Conservation (phyloP, 2,888 invertebrate species). For the Nasonia oneida region DNA sequence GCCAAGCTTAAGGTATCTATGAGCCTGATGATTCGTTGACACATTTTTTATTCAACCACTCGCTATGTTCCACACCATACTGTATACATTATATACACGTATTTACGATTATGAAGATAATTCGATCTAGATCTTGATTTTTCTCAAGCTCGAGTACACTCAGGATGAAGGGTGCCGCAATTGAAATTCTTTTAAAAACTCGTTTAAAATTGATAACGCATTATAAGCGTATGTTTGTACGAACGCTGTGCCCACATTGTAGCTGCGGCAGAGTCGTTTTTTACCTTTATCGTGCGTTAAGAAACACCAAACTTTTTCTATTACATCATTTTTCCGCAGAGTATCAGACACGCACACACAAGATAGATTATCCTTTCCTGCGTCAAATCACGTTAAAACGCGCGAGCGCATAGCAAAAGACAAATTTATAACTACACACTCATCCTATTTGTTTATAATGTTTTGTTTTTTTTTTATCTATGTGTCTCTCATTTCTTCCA, state of each 20-base stretch:
- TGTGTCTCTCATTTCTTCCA: slow-evolving; percentile 78
- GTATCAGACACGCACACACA: neutral
- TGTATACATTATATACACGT: neutral
- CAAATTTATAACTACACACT: neutral
- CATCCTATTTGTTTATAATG: slow-evolving; percentile 72
- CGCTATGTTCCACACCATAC: neutral
- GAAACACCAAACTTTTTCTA: neutral
- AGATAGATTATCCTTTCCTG: too few species aligned
- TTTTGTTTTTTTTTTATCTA: slow-evolving; percentile 70
- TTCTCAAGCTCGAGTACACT: neutral
- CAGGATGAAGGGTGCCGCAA: neutral
- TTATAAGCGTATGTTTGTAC: too few species aligned
- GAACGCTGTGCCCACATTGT: neutral
- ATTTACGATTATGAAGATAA: neutral
- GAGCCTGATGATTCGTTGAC: slow-evolving; percentile 30
- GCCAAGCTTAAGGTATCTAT: slow-evolving; percentile 92
- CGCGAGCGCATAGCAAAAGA: neutral
- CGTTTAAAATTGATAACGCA: too few species aligned
- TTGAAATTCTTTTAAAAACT: neutral
- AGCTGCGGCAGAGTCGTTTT: slow-evolving; percentile 20
- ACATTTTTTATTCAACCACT: neutral
- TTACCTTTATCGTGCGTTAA: neutral
- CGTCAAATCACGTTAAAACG: neutral
- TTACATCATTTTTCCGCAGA: neutral
- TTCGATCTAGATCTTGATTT: neutral